Conservation (phyloP, 2,113 vertebrate species). For the Poecile atricapillus region DNA sequence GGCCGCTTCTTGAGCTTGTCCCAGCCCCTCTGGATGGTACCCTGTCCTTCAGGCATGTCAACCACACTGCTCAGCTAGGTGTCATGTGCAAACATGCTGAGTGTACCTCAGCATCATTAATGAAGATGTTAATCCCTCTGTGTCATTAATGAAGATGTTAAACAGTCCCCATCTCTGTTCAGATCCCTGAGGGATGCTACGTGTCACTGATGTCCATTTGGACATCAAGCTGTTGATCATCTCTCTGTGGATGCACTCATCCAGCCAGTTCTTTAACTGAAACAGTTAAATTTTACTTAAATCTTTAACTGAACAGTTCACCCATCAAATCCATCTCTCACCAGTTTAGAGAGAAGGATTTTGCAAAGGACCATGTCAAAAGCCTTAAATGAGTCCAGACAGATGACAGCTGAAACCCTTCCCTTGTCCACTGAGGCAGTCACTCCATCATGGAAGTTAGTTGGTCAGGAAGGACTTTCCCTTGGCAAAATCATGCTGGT, state of each 20-base stretch:
- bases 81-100: background rate
- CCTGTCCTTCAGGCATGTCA: background rate
- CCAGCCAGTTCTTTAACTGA: background rate
- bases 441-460: too few relatives aligned
- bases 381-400: background rate
- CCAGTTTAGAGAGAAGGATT: background rate
- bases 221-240: background rate
- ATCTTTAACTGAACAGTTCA: background rate
- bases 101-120: background rate
- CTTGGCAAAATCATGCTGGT: background rate
- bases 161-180: background rate
- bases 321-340: background rate
- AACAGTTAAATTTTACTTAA: too few relatives aligned
- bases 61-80: background rate
- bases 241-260: background rate
- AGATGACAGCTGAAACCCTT: background rate
- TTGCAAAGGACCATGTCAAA: background rate
- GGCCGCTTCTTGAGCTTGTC: background rate
- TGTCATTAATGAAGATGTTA: background rate
- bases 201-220: background rate
- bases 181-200: background rate
- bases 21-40: background rate
- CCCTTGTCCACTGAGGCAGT: background rate
- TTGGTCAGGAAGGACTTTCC: background rate
- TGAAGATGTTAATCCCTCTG: background rate